phyloP scores from a whole-genome alignment of 2,888 invertebrate species.

The Platycheirus albimanus region DNA sequence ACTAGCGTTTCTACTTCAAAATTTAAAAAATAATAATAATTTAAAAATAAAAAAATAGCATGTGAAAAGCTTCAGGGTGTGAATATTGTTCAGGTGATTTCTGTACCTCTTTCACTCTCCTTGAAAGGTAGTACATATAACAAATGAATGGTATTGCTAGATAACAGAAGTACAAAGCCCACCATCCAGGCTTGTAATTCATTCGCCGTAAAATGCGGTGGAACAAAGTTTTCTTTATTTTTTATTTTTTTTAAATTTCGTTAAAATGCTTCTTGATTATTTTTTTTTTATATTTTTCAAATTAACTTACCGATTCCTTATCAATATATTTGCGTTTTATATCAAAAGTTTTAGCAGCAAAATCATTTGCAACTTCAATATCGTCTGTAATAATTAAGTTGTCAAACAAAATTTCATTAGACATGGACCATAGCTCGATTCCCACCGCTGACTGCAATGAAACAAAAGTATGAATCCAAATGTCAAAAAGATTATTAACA shows the following conservation, averaged over 20 bases:
- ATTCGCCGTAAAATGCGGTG: constrained; percentile 88
- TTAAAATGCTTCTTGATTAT: constrained; percentile 35
- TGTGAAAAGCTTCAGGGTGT: constrained; percentile 6
- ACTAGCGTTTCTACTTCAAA: constrained; percentile 51
- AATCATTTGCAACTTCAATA: constrained; percentile 88
- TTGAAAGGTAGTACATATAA: constrained; percentile 88
- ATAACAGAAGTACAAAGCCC: constrained; percentile 91
- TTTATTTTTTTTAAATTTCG: constrained; percentile 24
- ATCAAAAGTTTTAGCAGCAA: constrained; percentile 92
- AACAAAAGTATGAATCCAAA: constrained; percentile 4
- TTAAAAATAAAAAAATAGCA: constrained; percentile 10
- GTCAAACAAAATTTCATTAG: constrained; percentile 96
- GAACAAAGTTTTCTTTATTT: constrained; percentile 86
- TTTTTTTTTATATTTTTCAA: background rate
- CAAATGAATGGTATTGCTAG: constrained; percentile 87
- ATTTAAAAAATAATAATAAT: background rate
- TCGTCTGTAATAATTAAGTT: constrained; percentile 96
- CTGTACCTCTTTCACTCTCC: constrained; percentile 87
- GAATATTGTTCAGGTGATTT: constrained; percentile 9
- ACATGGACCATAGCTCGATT: constrained; percentile 99
- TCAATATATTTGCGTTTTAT: constrained; percentile 92
- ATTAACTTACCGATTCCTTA: constrained; percentile 90
- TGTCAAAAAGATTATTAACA: no score
- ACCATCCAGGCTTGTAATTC: constrained; percentile 91
- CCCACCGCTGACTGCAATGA: constrained; percentile 92